Conservation (phyloP, 2,797 vertebrate species). For the Acrossocheilus fasciatus region DNA sequence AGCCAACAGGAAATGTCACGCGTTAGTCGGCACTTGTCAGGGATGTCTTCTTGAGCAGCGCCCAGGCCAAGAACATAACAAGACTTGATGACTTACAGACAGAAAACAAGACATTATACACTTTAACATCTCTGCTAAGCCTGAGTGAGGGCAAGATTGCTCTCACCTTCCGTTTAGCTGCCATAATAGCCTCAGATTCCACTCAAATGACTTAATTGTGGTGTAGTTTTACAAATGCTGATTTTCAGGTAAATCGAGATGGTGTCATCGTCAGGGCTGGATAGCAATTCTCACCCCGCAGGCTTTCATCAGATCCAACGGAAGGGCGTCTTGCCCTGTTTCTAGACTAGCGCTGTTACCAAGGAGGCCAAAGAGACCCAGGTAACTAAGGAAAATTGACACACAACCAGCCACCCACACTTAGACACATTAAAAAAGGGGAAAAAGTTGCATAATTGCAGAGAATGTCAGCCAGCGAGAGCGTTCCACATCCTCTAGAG, state of each 20-base stretch:
- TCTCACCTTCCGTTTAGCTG: constrained; percentile 63
- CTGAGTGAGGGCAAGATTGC: constrained; percentile 34
- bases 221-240: constrained; percentile 72
- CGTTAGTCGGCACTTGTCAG: not conserved
- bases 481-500: constrained; percentile 63
- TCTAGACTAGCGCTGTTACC: constrained; percentile 17
- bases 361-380: constrained; percentile 43
- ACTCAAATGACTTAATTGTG: constrained; percentile 76
- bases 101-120: constrained; percentile 54
- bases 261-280: constrained; percentile 43
- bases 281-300: constrained; percentile 35
- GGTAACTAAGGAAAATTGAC: constrained; percentile 41
- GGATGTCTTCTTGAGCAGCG: constrained; percentile 37
- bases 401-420: constrained; percentile 22
- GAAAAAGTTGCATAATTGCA: constrained; percentile 64
- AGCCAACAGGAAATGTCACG: constrained; percentile 57
- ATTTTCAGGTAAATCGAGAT: constrained; percentile 62
- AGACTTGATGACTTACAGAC: constrained; percentile 42
- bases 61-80: constrained; percentile 71
- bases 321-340: not conserved
- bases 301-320: constrained; percentile 14
- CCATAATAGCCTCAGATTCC: constrained; percentile 66
- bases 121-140: constrained; percentile 43
- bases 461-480: constrained; percentile 65
- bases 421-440: constrained; percentile 37